These are phyloP conservation scores for Arnoldichthys spilopterus DNA, from an alignment of 2,797 vertebrate genomes.

Conservation along the genomic window DNA sequence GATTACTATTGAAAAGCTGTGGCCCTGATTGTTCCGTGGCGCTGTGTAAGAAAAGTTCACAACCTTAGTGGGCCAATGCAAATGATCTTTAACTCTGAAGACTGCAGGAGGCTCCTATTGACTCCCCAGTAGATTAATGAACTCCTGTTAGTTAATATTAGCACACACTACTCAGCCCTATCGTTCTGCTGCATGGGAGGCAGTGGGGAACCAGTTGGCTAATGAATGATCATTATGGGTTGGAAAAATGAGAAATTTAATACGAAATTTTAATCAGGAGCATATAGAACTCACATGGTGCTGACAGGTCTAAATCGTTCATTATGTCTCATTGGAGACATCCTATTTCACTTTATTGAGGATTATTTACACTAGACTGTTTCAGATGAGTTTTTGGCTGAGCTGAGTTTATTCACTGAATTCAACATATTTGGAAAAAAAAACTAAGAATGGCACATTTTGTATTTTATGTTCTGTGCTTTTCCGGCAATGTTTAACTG, in stretches of 20 bases:
- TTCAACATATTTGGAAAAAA: too few species aligned
- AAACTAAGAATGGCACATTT: too few species aligned
- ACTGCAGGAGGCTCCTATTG: constrained; percentile 10
- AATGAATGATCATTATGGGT: background rate
- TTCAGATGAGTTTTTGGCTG: background rate
- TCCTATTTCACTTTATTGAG: background rate
- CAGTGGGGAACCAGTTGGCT: background rate
- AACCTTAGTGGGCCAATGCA: constrained; percentile 8
- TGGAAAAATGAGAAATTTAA: background rate
- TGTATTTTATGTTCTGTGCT: too few species aligned
- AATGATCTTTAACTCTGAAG: constrained; percentile 34
- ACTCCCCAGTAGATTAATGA: constrained; percentile 33
- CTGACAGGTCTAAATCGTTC: background rate
- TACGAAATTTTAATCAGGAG: constrained; percentile 9
- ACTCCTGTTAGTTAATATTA: constrained; percentile 32
- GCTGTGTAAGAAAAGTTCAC: constrained; percentile 10
- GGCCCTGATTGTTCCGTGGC: background rate
- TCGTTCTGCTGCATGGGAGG: background rate
- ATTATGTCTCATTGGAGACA: background rate
- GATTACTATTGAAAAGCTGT: constrained; percentile 27
- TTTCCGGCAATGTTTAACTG: too few species aligned
- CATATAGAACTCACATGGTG: background rate
- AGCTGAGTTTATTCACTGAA: too few species aligned
- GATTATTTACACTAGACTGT: background rate
- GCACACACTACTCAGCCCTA: constrained; percentile 2